Evolutionary conservation across 2,113 vertebrate genomes (phyloP).

Genomic region (Hyaena hyaena): DNA sequence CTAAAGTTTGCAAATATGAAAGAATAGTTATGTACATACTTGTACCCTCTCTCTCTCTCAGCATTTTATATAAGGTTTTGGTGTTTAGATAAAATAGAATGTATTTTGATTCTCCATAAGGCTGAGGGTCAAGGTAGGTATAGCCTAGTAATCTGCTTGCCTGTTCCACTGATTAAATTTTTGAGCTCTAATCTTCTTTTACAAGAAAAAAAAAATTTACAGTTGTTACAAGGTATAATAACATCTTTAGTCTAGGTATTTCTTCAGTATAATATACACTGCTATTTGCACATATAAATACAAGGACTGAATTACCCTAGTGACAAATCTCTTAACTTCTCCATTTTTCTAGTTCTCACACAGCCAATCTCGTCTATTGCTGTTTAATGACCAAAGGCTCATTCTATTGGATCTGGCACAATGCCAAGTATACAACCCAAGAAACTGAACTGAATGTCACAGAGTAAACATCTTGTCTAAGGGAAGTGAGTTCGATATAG

Average conservation of each 20-base stretch:
- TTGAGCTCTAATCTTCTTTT: conserved; percentile 59
- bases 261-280: background rate
- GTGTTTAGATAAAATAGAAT: conserved; percentile 14
- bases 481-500: background rate
- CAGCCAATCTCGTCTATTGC: background rate
- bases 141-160: background rate
- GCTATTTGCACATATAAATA: conserved; percentile 9
- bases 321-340: conserved; percentile 36
- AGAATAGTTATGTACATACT: background rate
- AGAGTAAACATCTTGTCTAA: background rate
- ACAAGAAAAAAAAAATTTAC: conserved; percentile 27
- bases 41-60: too few species aligned
- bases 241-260: conserved; percentile 40
- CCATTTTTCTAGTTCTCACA: conserved; percentile 31
- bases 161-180: conserved; percentile 31
- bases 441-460: background rate
- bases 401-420: background rate
- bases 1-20: background rate
- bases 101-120: background rate
- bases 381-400: background rate
- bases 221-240: background rate
- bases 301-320: background rate
- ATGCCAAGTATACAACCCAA: background rate
- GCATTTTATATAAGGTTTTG: background rate
- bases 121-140: background rate